These are phyloP conservation scores for Rhipidura dahli DNA, from an alignment of 2,113 vertebrate genomes.

Conservation along the genomic window DNA sequence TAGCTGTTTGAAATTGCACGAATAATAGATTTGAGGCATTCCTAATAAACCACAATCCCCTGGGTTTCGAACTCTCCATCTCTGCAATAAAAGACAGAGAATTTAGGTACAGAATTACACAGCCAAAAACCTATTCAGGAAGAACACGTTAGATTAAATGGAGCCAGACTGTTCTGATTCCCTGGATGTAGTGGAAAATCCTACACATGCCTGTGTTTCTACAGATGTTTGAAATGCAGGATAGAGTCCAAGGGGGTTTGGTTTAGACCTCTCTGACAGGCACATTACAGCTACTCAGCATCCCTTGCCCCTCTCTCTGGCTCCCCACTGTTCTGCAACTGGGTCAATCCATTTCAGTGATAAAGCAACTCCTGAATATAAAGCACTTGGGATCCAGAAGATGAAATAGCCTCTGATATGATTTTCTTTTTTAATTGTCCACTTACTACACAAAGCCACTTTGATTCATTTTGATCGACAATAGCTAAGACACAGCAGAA, in stretches of 20 bases:
- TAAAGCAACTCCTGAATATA: not conserved
- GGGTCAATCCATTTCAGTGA: not conserved
- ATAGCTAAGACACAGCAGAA: not conserved
- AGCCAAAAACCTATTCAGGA: not conserved
- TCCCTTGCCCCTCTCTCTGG: not conserved
- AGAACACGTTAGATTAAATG: not conserved
- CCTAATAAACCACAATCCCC: not conserved
- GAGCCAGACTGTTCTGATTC: not conserved
- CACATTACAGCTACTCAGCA: not conserved
- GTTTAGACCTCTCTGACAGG: not conserved
- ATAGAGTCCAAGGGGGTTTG: not conserved
- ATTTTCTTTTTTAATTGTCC: not conserved
- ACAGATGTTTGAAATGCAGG: not conserved
- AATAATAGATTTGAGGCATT: not conserved
- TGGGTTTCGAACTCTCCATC: not conserved
- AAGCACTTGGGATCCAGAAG: not conserved
- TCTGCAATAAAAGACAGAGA: not conserved
- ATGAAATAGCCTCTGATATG: constrained; percentile 3
- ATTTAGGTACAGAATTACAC: not conserved
- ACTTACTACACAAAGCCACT: constrained; percentile 13
- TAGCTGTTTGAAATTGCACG: not conserved
- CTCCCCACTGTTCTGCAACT: not conserved
- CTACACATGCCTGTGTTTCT: not conserved
- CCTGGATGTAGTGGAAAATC: not conserved
- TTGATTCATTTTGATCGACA: not conserved